Conservation (phyloP, 2,888 invertebrate genomes). For the Chrysolina haemoptera region DNA sequence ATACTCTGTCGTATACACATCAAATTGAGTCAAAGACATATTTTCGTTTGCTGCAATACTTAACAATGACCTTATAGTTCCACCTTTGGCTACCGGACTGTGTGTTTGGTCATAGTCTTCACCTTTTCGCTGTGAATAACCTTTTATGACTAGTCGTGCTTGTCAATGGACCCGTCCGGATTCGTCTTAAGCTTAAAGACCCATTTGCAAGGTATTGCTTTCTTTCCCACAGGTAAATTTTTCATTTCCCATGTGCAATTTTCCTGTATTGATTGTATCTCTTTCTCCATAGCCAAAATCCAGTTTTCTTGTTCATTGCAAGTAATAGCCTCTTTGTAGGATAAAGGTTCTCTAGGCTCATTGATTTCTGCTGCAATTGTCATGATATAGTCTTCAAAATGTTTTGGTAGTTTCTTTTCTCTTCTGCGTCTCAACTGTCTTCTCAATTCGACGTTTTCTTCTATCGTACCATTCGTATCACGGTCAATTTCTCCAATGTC, state of each 20-base stretch:
- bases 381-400: too few relatives aligned
- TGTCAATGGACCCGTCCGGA: conserved; percentile 55
- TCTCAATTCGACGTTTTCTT: too few relatives aligned
- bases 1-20: background rate
- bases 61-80: background rate
- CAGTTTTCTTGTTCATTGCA: too few relatives aligned
- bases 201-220: conserved; percentile 56
- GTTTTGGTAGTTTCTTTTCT: too few relatives aligned
- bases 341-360: too few relatives aligned
- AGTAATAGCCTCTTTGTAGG: too few relatives aligned
- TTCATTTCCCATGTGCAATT: conserved; percentile 57
- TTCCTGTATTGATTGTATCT: conserved; percentile 56
- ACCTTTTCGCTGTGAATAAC: conserved; percentile 36
- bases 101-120: background rate
- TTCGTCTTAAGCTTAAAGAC: conserved; percentile 57
- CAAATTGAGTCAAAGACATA: background rate
- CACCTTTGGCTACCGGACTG: background rate
- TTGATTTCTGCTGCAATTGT: too few relatives aligned
- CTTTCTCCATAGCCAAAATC: too few relatives aligned
- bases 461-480: too few relatives aligned
- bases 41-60: background rate
- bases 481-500: too few relatives aligned
- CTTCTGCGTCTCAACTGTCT: too few relatives aligned
- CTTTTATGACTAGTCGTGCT: conserved; percentile 57
- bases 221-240: conserved; percentile 44